Evolutionary conservation across 1,140 invertebrate species (phyloP), one percentile per base, ranked within the genome.

Genomic region (Pseudomyrmex cubaensis): DNA sequence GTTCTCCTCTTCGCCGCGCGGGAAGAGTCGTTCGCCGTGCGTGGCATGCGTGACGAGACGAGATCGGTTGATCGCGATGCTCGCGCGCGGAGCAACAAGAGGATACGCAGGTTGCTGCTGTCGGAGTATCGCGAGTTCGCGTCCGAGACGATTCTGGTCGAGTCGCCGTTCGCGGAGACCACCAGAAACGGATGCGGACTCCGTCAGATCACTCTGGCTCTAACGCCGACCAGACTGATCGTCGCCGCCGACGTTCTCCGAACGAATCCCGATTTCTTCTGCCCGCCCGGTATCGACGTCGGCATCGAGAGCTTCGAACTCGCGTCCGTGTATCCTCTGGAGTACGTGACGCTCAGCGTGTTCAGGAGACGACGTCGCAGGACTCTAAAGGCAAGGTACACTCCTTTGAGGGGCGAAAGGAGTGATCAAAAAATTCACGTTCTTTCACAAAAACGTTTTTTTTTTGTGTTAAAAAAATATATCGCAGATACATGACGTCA

Each of bases 141-240:
- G 35, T 93, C 94, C 52, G 96, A 96, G 48, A 93, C 91, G 72
- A 93, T 96, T 48, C 87, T 96, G 70, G 93, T 96, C 44, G 96
- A 96, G 89, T 96, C 95, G 69, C 95, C 95, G 3, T 96, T 96
- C 89, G 95, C 95, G 9, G 95, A 96, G 91, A 96, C 95, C 0
- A 95, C 95, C 4, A 93, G 95, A 78, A 93, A 95, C 57, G 96
- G 96, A 44, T 92, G 88, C 74, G 95, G 95, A 17, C 73, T 96
- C 13, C 90, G 95, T 52, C 94, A 95, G 91, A 95, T 96, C 2
- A 92, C 95, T 73, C 90, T 96, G n/a, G 95, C 94, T 46, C 92
- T 96, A 76, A 96, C 95, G 4, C 93, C 94, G 9, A 94, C 93
- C 12, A 95, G 94, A 89, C 90, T 96, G 70, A 93, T 96, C 13